Base-by-base conservation (phyloP, 30 jellyfish, hydroid and myxozoan species). In the Morbakka virulenta region DNA sequence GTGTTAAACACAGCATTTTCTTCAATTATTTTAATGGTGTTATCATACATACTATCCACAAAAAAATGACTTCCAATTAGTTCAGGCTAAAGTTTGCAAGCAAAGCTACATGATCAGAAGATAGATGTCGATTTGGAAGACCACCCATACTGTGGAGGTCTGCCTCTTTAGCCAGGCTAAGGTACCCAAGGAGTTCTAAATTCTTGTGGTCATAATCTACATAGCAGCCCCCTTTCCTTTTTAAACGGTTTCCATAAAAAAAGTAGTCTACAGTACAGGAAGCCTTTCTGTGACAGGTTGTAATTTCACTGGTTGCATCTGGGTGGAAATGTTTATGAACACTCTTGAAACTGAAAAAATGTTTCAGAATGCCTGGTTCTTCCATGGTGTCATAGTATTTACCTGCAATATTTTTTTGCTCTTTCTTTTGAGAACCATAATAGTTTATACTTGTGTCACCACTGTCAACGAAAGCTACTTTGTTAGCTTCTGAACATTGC, bases 51-150 rank as follows among this genome's bases (percentile, higher is more conserved):
- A n/a, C n/a, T n/a, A n/a, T n/a, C n/a, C n/a, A n/a, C n/a, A n/a
- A n/a, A n/a, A n/a, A n/a, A n/a, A n/a, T n/a, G n/a, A n/a, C n/a
- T n/a, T n/a, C n/a, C n/a, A n/a, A 50, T 35, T 79, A 67, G 27
- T n/a, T 11, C 28, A 86, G 24, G 0, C 80, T 78, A 57, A 92
- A 92, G 0, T 88, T 52, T 20, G 96, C 89, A 50, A 85, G 72
- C 57, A 92, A 81, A 34, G 95, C 82, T 31, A 92, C 64, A 67
- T 92, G 98, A 66, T 92, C 98, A 11, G 98, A 92, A 0, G 98
- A 92, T 17, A 92, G 2, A 50, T 66, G 26, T 23, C 76, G 73
- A 51, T 81, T 83, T 3, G 98, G 98, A 52, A 92, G 65, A 24
- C 57, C 49, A 33, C 89, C 86, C 94, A 92, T 20, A 2, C 53